Percentiles rank a stretch among this genome's conserved stretches.
Conservation (phyloP, 2,888 invertebrate species). For the Prosopocoilus inquinatus region DNA sequence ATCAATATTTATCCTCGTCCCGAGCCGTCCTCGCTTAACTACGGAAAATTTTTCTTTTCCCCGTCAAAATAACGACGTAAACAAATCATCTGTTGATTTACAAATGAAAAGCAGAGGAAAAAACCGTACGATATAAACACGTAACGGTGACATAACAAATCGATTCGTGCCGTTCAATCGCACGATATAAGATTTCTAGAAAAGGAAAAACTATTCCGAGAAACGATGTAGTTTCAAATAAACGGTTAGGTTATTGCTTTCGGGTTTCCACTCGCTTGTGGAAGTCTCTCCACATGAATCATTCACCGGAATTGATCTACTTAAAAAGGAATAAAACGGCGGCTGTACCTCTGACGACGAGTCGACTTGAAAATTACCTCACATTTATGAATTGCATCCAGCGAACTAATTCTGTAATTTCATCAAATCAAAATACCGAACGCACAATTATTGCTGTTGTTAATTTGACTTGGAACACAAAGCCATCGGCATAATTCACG, state of each 20-base stretch:
- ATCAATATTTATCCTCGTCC: too few relatives aligned
- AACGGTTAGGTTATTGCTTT: conserved; percentile 35
- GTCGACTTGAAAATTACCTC: conserved; percentile 8
- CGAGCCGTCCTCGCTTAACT: too few relatives aligned
- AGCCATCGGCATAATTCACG: too few relatives aligned
- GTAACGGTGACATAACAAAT: conserved; percentile 17
- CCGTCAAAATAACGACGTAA: too few relatives aligned
- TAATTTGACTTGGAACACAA: too few relatives aligned
- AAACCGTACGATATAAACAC: neutral
- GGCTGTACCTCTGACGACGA: conserved; percentile 8
- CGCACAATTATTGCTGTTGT: too few relatives aligned
- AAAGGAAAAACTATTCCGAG: conserved; percentile 21
- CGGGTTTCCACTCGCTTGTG: conserved; percentile 23
- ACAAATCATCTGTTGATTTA: too few relatives aligned
- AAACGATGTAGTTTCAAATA: conserved; percentile 34
- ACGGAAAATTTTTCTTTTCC: too few relatives aligned
- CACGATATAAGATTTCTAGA: conserved; percentile 17
- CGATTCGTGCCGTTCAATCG: conserved; percentile 20
- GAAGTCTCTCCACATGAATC: conserved; percentile 32
- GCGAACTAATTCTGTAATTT: too few relatives aligned
- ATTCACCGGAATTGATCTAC: conserved; percentile 34
- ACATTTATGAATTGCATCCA: too few relatives aligned
- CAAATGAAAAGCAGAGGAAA: neutral
- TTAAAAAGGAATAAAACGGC: conserved; percentile 26
- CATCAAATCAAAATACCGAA: too few relatives aligned